phyloP scores from a whole-genome alignment of 2,797 vertebrate species.

The Pogoniulus pusillus region DNA sequence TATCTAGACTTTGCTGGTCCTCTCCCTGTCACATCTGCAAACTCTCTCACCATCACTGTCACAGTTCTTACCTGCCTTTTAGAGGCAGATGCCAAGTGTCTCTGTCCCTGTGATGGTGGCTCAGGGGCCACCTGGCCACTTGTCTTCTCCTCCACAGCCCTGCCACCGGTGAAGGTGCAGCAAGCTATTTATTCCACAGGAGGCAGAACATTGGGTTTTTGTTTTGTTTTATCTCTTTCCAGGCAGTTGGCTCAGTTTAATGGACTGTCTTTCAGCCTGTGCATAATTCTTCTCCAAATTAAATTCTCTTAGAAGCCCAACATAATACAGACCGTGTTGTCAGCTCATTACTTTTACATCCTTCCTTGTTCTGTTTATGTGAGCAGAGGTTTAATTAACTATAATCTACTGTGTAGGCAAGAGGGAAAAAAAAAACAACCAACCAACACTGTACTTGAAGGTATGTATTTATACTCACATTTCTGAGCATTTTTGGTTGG shows the following conservation, averaged over 20 bases:
- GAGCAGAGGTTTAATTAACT: constrained; percentile 82
- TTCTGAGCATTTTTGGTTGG: background rate
- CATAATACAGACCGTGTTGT: constrained; percentile 77
- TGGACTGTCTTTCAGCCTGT: constrained; percentile 77
- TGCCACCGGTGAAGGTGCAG: background rate
- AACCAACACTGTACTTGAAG: background rate
- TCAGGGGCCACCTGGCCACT: background rate
- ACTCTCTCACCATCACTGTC: background rate
- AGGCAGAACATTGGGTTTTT: constrained; percentile 46
- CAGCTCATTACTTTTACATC: constrained; percentile 83
- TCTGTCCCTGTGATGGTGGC: fast-evolving
- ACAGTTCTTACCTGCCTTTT: background rate
- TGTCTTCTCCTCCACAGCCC: background rate
- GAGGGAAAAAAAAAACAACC: background rate
- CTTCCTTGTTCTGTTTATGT: constrained; percentile 81
- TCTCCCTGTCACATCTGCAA: background rate
- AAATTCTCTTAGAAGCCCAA: constrained; percentile 79
- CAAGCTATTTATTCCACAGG: constrained; percentile 54
- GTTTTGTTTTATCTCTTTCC: constrained; percentile 79
- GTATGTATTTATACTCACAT: constrained; percentile 26
- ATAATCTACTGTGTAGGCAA: constrained; percentile 75
- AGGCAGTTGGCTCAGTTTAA: constrained; percentile 80
- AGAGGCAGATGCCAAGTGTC: background rate
- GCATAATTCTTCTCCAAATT: constrained; percentile 84
- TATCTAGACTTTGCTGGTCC: background rate